These are phyloP conservation scores for Hedychridium roseum DNA, from an alignment of 2,888 invertebrate genomes.

Conservation along the genomic window DNA sequence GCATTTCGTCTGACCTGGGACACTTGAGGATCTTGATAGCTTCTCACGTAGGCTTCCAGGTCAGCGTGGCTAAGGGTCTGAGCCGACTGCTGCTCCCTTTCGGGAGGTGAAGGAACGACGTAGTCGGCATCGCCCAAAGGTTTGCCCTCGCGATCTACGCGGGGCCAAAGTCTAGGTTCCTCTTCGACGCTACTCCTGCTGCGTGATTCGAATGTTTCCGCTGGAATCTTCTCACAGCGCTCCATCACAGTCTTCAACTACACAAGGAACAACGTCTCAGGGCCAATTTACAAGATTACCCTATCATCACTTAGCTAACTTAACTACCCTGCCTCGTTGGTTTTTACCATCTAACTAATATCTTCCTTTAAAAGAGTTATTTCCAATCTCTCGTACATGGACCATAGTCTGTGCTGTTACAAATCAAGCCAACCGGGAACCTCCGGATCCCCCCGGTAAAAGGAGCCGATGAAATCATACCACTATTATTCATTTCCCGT, in stretches of 20 bases:
- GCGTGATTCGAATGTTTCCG: slow-evolving; percentile 68
- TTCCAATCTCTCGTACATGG: too few species aligned
- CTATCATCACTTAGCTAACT: too few species aligned
- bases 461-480: too few species aligned
- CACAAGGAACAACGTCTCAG: slow-evolving; percentile 47
- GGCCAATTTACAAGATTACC: slow-evolving; percentile 5
- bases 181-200: slow-evolving; percentile 57
- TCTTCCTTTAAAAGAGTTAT: too few species aligned
- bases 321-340: too few species aligned
- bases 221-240: slow-evolving; percentile 71
- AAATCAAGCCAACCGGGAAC: too few species aligned
- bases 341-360: too few species aligned
- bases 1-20: too few species aligned
- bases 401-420: too few species aligned
- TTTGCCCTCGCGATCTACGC: slow-evolving; percentile 72
- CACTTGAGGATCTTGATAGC: slow-evolving; percentile 67
- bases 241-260: slow-evolving; percentile 77
- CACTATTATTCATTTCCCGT: too few species aligned
- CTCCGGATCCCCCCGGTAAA: too few species aligned
- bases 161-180: slow-evolving; percentile 65
- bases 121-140: slow-evolving; percentile 71
- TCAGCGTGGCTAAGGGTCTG: slow-evolving; percentile 72
- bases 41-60: slow-evolving; percentile 75
- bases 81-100: slow-evolving; percentile 67
- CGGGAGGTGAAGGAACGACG: slow-evolving; percentile 75